Evolutionary conservation across 2,888 invertebrate genomes (phyloP), one percentile per base, ranked within the genome.

Genomic region (Strigamia maritima): DNA sequence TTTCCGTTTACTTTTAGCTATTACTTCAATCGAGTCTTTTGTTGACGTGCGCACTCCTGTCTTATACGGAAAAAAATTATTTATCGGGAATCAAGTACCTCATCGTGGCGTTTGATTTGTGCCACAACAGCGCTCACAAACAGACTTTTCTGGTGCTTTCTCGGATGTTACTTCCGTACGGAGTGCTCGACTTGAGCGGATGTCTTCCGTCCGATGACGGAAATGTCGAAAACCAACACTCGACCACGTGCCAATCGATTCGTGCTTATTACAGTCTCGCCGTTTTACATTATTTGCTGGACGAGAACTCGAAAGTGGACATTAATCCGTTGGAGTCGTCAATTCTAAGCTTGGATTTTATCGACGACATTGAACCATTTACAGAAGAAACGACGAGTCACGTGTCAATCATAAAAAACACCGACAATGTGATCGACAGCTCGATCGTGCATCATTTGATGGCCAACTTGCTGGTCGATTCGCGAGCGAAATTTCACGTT

Each of bases 261-360:
- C 26, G 40, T 4, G 76, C 76, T 8, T 75, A 38, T 10, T 75
- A 35, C 24, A 75, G 76, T 14, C 22, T 75, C 16, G 76, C 76
- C 19, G 35, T 75, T 4, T 35, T 75, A 3, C 38, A 35, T 35
- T 35, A 31, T 22, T 16, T 75, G 22, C 2, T 75, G 14, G 76
- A 75, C 12, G 24, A 6, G 2, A n/a, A 19, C 12, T 38, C 76
- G 7, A 40, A 75, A 35, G 22, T 75, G 8, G 38, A 40, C 12
- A 40, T 38, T 2, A 75, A 12, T 22, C 76, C 35, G 10, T 14
- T 16, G 2, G 35, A 38, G 22, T 19, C 19, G 10, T 22, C 40
- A 1, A 12, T 40, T 6, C 14, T 40, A 1, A 24, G n/a, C 10
- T 16, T 75, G n/a, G 12, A 35, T 75, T 75, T n/a, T n/a, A 75